Conservation (phyloP, 2,113 vertebrate genomes). For the Cynoglossus semilaevis region DNA sequence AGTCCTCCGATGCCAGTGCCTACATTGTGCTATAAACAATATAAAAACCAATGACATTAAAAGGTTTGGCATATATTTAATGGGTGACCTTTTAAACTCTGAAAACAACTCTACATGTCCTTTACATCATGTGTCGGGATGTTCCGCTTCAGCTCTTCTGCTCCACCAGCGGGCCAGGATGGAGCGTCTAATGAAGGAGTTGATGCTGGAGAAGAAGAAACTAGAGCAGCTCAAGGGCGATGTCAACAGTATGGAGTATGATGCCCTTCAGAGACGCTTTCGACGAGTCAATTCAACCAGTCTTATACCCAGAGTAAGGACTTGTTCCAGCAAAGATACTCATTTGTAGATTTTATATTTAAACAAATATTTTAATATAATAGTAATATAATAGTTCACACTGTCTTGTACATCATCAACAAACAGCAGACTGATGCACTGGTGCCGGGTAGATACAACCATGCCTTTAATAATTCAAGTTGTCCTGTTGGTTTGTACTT, state of each 20-base stretch:
- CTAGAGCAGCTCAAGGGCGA: constrained; percentile 90
- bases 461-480: not conserved
- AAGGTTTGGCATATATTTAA: too few relatives aligned
- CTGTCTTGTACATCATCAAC: too few relatives aligned
- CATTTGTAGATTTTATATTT: too few relatives aligned
- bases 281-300: constrained; percentile 91
- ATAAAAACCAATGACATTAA: too few relatives aligned
- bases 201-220: constrained; percentile 89
- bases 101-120: not conserved
- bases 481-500: not conserved
- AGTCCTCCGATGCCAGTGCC: too few relatives aligned
- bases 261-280: constrained; percentile 94
- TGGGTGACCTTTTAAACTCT: too few relatives aligned
- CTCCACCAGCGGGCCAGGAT: constrained; percentile 97
- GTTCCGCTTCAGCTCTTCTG: constrained; percentile 82
- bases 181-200: constrained; percentile 94
- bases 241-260: constrained; percentile 96
- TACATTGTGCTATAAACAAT: too few relatives aligned
- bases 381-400: too few relatives aligned
- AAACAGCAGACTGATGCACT: too few relatives aligned
- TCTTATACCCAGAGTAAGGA: constrained; percentile 87
- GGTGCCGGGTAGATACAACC: too few relatives aligned
- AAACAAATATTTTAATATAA: too few relatives aligned
- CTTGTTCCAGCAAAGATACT: not conserved
- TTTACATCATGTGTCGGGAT: not conserved